Percentiles rank a stretch among this genome's conserved stretches.
These are phyloP conservation scores for Stichopus horrens DNA, from an alignment of 53 echinoderm and acorn worm genomes.

Conservation along the genomic window DNA sequence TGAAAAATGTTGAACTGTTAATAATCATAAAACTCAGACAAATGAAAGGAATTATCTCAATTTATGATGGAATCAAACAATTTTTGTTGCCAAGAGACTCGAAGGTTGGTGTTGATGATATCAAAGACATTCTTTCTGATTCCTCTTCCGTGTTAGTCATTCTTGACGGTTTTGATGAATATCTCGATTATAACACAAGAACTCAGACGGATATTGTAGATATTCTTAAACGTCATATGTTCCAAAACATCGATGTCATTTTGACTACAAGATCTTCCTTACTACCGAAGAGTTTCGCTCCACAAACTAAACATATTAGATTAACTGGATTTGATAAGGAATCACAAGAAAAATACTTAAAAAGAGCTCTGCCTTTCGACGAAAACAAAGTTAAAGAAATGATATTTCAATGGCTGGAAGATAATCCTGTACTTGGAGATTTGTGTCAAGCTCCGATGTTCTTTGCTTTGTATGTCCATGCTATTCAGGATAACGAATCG, in stretches of 20 bases:
- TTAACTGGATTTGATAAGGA: neutral
- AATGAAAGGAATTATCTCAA: neutral
- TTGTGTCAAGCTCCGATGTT: neutral
- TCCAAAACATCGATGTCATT: neutral
- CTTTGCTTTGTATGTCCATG: neutral
- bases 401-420: neutral
- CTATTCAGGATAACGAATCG: neutral
- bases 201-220: neutral
- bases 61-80: neutral
- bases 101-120: neutral
- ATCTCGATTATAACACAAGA: neutral
- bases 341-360: neutral
- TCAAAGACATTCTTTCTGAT: neutral
- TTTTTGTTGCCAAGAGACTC: neutral
- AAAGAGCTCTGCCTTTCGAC: neutral
- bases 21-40: neutral
- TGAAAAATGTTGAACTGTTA: neutral
- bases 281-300: neutral
- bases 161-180: neutral
- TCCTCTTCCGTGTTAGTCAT: neutral
- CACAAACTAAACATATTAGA: neutral
- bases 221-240: neutral
- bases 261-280: neutral
- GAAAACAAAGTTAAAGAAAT: neutral
- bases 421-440: conserved; percentile 8